Percentiles rank a stretch among this genome's conserved stretches.
Conservation (phyloP, 2,113 vertebrate genomes). For the Neofelis nebulosa region DNA sequence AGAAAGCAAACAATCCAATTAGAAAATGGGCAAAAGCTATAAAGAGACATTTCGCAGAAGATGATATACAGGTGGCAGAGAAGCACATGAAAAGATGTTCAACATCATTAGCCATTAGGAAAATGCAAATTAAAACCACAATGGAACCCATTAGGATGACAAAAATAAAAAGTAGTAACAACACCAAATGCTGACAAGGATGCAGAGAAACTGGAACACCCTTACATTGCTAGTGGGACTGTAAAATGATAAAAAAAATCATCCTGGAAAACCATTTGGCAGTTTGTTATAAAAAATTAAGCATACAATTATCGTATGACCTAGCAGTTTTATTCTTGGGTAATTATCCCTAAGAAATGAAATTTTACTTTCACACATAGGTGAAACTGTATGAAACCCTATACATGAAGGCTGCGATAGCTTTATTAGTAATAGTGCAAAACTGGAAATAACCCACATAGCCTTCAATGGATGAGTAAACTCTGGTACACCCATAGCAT, state of each 20-base stretch:
- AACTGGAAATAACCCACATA: not conserved
- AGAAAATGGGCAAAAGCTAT: not conserved
- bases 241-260: not conserved
- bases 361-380: not conserved
- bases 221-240: not conserved
- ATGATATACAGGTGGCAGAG: not conserved
- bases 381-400: not conserved
- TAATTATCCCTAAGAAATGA: not conserved
- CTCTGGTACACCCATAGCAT: not conserved
- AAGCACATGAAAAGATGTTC: not conserved
- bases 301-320: not conserved
- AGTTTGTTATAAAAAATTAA: not conserved
- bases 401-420: not conserved
- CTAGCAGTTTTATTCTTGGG: not conserved
- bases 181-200: not conserved
- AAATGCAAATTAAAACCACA: not conserved
- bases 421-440: not conserved
- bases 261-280: not conserved
- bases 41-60: not conserved
- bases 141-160: not conserved
- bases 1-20: not conserved
- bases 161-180: not conserved
- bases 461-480: not conserved
- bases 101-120: not conserved
- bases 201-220: not conserved